A percentile compares a stretch with the other conserved stretches of the same genome.
Conservation (phyloP, 2,113 vertebrate species). For the Hipposideros armiger region DNA sequence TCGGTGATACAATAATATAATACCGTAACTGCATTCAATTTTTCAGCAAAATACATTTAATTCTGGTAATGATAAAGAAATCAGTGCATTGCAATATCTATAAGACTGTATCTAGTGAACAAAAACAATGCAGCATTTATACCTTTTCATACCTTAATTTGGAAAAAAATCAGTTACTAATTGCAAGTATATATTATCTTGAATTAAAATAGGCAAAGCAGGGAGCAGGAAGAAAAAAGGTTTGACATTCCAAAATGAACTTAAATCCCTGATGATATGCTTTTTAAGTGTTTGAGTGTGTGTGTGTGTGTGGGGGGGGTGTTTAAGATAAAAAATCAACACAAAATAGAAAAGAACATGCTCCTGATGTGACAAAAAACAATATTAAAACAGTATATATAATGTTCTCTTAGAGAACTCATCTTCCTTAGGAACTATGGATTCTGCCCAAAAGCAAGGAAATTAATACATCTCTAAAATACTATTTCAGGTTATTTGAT, state of each 20-base stretch:
- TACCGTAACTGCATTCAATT: conserved; percentile 52
- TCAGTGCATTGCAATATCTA: neutral
- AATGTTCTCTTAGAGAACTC: neutral
- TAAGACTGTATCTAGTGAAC: neutral
- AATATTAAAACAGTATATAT: conserved; percentile 7
- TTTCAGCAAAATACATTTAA: conserved; percentile 74
- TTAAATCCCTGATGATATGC: neutral
- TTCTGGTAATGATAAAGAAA: conserved; percentile 63
- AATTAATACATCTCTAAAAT: neutral
- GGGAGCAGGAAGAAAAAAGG: fast-evolving
- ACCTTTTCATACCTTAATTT: neutral
- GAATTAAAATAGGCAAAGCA: neutral
- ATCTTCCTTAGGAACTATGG: neutral
- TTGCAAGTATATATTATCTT: conserved; percentile 26
- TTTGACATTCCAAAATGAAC: conserved; percentile 21
- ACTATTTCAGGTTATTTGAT: conserved; percentile 1
- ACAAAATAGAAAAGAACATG: neutral
- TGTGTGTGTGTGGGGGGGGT: neutral
- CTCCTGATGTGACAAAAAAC: neutral
- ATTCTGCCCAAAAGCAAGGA: neutral
- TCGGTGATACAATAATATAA: conserved; percentile 70
- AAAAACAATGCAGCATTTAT: conserved; percentile 2
- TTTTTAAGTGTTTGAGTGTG: neutral
- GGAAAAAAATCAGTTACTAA: conserved; percentile 37
- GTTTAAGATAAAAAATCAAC: neutral